These are phyloP conservation scores for Molossus alvarezi DNA, from an alignment of 2,797 vertebrate genomes.

Conservation along the genomic window DNA sequence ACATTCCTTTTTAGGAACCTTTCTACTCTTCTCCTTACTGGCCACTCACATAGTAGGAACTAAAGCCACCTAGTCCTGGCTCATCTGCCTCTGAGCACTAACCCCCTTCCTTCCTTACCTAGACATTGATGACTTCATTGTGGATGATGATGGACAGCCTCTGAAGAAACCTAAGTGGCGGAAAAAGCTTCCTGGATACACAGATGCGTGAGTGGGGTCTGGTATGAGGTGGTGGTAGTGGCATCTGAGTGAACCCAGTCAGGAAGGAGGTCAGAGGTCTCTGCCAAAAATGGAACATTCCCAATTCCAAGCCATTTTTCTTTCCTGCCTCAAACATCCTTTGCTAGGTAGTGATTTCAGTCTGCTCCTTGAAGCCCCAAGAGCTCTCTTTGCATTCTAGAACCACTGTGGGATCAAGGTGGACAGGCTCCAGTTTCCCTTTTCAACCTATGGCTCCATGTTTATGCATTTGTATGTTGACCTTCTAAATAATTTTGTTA, in stretches of 20 bases:
- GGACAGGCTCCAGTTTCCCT: neutral
- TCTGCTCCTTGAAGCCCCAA: neutral
- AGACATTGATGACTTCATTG: slow-evolving; percentile 99
- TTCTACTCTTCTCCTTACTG: neutral
- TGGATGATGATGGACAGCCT: slow-evolving; percentile 99
- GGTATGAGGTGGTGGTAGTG: slow-evolving; percentile 20
- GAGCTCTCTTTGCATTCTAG: neutral
- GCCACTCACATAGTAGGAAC: neutral
- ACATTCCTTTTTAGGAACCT: neutral
- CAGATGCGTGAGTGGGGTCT: slow-evolving; percentile 96
- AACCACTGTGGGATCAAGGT: neutral
- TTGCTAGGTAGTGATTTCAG: neutral
- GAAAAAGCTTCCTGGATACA: slow-evolving; percentile 98
- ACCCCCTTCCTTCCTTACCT: slow-evolving; percentile 67
- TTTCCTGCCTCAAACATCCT: slow-evolving; percentile 12
- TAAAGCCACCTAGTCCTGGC: neutral
- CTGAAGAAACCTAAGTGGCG: slow-evolving; percentile 97
- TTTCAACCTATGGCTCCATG: neutral
- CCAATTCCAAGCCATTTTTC: neutral
- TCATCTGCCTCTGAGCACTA: slow-evolving; percentile 35
- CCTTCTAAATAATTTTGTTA: neutral
- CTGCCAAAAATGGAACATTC: neutral
- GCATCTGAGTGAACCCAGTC: neutral
- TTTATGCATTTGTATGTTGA: neutral
- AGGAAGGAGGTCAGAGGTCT: neutral